Evolutionary conservation across 2,888 invertebrate genomes (phyloP), one percentile per base, ranked within the genome.

Genomic region (Caenorhabditis afra): DNA sequence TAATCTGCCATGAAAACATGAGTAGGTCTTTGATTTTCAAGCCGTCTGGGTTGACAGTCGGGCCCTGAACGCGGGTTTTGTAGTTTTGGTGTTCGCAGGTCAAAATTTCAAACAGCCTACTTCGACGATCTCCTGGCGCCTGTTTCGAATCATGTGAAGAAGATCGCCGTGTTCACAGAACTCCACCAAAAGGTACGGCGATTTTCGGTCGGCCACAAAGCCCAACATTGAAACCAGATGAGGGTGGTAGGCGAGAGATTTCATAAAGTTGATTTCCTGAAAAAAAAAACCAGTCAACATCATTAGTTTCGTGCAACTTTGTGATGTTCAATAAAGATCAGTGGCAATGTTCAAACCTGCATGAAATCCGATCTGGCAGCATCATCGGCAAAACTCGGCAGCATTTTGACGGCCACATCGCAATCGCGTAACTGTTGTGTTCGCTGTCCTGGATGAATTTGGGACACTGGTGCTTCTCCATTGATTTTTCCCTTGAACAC

Each of bases 221-320:
- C 87, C 88, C 23, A 88, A 71, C 87, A 88, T 85, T 10, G 86
- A 85, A 3, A 88, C 87, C 55, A 88, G 67, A 77, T 88, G 87
- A 0, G 85, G 86, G 62, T 88, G 88, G 68, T 87, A 88, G 39
- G 81, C 76, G n/a, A 88, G 76, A 0, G 86, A 85, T 64, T 88
- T 88, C 88, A 88, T 88, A 77, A 88, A 88, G 68, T 86, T 87
- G 49, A 88, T 88, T 71, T 88, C 88, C 83, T 86, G 45, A 35
- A 81, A 71, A 47, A 53, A 49, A 12, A 20, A 20, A 7, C 29
- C 39, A 12, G 7, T 20, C 37, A 16, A n/a, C 4, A 35, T 16
- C 18, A 4, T 37, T 45, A 23, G 20, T 44, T 59, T 41, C 11
- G 41, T 41, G 41, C 18, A 8, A 37, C n/a, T n/a, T n/a, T n/a